phyloP scores from a whole-genome alignment of 2,797 vertebrate genomes.

The Sciurus carolinensis region DNA sequence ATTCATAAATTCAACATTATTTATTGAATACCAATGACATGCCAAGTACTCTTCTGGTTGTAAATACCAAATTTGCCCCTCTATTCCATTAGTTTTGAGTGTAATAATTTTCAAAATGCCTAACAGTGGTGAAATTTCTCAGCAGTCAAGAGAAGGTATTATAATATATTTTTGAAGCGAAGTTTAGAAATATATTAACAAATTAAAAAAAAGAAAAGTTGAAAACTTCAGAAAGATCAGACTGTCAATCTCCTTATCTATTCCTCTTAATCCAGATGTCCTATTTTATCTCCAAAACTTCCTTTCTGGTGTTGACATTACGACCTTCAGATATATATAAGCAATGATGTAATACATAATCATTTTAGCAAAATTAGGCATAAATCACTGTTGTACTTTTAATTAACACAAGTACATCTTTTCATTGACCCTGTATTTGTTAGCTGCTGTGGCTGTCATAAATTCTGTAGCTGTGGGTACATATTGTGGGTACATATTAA shows the following conservation, averaged over 20 bases:
- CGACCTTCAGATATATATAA: not conserved
- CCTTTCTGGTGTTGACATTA: not conserved
- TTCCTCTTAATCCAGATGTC: not conserved
- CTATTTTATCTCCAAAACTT: not conserved
- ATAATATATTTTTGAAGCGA: slow-evolving; percentile 10
- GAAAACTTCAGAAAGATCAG: not conserved
- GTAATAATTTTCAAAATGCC: slow-evolving; percentile 50
- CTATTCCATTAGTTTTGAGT: slow-evolving; percentile 1
- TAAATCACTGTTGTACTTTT: not conserved
- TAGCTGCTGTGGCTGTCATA: not conserved
- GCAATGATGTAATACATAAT: not conserved
- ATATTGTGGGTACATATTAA: not conserved
- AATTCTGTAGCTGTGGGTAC: not conserved
- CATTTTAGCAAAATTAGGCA: not conserved
- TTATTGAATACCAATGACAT: not conserved
- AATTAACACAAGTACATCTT: slow-evolving; percentile 18
- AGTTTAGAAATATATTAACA: slow-evolving; percentile 50
- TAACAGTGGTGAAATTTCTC: slow-evolving; percentile 4
- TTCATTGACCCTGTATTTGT: not conserved
- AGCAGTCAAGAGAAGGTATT: not conserved
- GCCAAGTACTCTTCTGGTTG: not conserved
- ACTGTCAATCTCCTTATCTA: not conserved
- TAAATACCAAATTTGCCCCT: slow-evolving; percentile 28
- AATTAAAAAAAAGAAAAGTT: slow-evolving; percentile 10
- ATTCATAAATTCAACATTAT: slow-evolving; percentile 55